Percentiles rank a stretch among this genome's conserved stretches.
phyloP scores from a whole-genome alignment of 2,888 invertebrate genomes.

The Tuberolachnus salignus region DNA sequence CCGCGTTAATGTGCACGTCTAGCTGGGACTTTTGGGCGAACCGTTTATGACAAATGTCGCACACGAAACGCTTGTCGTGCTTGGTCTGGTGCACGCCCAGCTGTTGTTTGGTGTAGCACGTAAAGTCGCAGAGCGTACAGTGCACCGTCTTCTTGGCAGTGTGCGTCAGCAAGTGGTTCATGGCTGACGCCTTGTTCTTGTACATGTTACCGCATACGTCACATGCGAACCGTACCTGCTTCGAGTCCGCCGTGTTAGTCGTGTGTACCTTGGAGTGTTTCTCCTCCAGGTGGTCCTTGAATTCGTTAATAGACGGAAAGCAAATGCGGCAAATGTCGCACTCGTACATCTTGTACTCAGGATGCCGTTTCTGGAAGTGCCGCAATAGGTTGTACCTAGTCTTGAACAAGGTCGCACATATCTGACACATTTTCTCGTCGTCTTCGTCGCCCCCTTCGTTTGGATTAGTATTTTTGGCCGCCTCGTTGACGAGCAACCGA shows the following conservation, averaged over 20 bases:
- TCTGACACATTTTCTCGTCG: constrained; percentile 39
- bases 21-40: constrained; percentile 59
- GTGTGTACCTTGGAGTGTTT: constrained; percentile 19
- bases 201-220: constrained; percentile 65
- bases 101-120: constrained; percentile 57
- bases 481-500: too few relatives aligned
- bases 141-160: constrained; percentile 46
- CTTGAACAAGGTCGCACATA: constrained; percentile 48
- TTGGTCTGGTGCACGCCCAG: constrained; percentile 57
- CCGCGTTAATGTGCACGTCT: constrained; percentile 62
- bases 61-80: constrained; percentile 62
- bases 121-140: constrained; percentile 34
- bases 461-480: too few relatives aligned
- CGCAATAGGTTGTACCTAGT: constrained; percentile 39
- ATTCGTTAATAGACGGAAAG: constrained; percentile 62
- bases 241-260: constrained; percentile 18
- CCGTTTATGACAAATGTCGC: constrained; percentile 63
- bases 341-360: constrained; percentile 30
- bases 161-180: constrained; percentile 63
- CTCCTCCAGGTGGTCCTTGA: constrained; percentile 63
- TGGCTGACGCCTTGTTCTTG: constrained; percentile 64
- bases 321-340: constrained; percentile 63
- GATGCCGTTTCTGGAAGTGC: constrained; percentile 35
- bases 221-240: constrained; percentile 62
- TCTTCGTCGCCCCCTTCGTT: background rate